phyloP scores from a whole-genome alignment of 2,113 vertebrate species.

The Colossoma macropomum region DNA sequence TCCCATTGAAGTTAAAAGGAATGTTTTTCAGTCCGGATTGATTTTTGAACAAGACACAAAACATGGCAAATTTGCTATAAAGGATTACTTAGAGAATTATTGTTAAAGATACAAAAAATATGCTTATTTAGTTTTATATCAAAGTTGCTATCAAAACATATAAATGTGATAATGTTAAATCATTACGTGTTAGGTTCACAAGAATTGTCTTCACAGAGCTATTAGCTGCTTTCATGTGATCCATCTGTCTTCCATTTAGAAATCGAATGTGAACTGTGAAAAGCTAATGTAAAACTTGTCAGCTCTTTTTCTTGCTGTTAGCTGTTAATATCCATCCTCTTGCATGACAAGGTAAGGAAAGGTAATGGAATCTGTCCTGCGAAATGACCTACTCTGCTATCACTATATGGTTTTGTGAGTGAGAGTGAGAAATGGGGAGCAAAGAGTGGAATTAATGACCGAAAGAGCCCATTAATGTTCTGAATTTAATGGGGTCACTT shows the following conservation, averaged over 20 bases:
- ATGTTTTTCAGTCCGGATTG: too few species aligned
- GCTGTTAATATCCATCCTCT: neutral
- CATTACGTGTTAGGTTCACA: neutral
- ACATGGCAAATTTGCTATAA: too few species aligned
- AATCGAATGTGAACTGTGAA: neutral
- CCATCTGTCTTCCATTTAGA: neutral
- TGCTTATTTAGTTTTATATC: too few species aligned
- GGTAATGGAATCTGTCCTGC: constrained; percentile 1
- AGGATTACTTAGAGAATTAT: too few species aligned
- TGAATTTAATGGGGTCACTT: constrained; percentile 14
- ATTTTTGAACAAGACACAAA: too few species aligned
- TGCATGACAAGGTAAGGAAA: neutral
- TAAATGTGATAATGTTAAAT: neutral
- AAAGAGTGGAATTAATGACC: neutral
- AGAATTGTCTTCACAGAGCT: neutral
- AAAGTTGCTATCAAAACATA: neutral
- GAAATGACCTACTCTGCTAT: neutral
- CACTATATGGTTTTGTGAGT: neutral
- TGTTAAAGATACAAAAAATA: too few species aligned
- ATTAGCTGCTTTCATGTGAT: constrained; percentile 5
- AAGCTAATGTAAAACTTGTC: neutral
- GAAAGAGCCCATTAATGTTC: neutral
- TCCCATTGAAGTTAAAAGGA: too few species aligned
- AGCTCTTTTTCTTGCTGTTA: constrained; percentile 7
- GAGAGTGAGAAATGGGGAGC: neutral